Conservation (phyloP, 2,797 vertebrate species). For the Apogon hyalosoma region DNA sequence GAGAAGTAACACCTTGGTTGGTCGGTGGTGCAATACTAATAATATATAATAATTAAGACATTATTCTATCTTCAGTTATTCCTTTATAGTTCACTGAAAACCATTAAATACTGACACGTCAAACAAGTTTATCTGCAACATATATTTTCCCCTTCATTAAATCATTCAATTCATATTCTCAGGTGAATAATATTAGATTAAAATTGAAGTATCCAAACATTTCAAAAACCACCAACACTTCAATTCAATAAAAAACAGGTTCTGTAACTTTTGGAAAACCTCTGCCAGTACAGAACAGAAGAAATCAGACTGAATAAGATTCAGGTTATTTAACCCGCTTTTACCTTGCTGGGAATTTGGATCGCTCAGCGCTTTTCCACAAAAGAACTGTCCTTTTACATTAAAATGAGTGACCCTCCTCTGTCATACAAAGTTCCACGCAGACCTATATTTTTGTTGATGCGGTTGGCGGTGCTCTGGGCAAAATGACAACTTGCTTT, state of each 20-base stretch:
- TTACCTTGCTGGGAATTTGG: slow-evolving; percentile 65
- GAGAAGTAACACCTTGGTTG: slow-evolving; percentile 13
- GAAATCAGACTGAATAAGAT: slow-evolving; percentile 75
- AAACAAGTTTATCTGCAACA: background rate
- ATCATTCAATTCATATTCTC: background rate
- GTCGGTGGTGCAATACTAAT: no score
- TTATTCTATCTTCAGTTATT: slow-evolving; percentile 7
- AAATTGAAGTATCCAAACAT: slow-evolving; percentile 41
- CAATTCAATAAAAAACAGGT: slow-evolving; percentile 43
- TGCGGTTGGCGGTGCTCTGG: slow-evolving; percentile 80
- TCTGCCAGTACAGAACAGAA: slow-evolving; percentile 37
- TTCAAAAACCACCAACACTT: slow-evolving; percentile 37
- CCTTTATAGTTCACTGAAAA: background rate
- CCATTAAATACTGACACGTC: background rate
- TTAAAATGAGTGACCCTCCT: slow-evolving; percentile 82
- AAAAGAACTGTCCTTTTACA: slow-evolving; percentile 87
- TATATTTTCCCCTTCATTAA: slow-evolving; percentile 8
- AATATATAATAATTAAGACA: no score
- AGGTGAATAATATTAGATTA: background rate
- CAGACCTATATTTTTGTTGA: slow-evolving; percentile 82
- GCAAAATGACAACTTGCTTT: slow-evolving; percentile 87
- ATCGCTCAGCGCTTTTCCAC: slow-evolving; percentile 84
- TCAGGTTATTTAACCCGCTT: slow-evolving; percentile 67
- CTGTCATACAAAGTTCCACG: slow-evolving; percentile 78
- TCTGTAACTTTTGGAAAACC: slow-evolving; percentile 48